Evolutionary conservation across 2,797 vertebrate genomes (phyloP), one percentile per base, ranked within the genome.

Genomic region (Myripristis murdjan): DNA sequence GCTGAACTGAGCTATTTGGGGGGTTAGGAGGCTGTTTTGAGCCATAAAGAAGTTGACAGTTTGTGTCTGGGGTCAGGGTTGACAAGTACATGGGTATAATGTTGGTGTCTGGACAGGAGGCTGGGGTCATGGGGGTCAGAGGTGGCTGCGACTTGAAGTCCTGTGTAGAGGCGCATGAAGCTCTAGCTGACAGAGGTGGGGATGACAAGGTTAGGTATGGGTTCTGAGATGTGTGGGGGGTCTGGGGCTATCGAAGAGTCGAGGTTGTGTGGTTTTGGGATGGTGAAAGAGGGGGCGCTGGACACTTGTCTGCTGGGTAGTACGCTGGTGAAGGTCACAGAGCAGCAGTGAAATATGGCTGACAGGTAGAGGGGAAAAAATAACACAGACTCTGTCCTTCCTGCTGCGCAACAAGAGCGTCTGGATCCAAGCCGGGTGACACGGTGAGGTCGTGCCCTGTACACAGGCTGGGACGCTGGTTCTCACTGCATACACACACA

Each of bases 341-440:
- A 84, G 48, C 74, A 71, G 85, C 70, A 91, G 84, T 93, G 87
- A 90, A 93, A 93, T 94, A 92, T 91, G 88, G 89, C 90, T 95
- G 94, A 95, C 93, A 95, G 93, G 76, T 94, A 94, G 87, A 89
- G 35, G 76, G 86, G 77, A 94, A 96, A 91, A 94, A 92, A n/a
- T 77, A 95, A 95, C 93, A 93, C 93, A 95, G 95, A 92, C 94
- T 89, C 84, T 89, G 88, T 90, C 83, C 93, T 95, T 95, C 93
- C 93, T 94, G 94, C 81, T 80, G 58, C 87, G 26, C 87, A 83
- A 64, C 65, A 87, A 91, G 90, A 94, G 92, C 70, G 90, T 92
- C 93, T 93, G 43, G 81, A 87, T 94, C 91, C 93, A 93, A 2
- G 78, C 89, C 41, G 93, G 89, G 92, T 88, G 92, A 95, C 95